Percentiles rank a stretch among this genome's conserved stretches.
phyloP scores from a whole-genome alignment of 2,797 vertebrate genomes.

The Myiothlypis coronata region DNA sequence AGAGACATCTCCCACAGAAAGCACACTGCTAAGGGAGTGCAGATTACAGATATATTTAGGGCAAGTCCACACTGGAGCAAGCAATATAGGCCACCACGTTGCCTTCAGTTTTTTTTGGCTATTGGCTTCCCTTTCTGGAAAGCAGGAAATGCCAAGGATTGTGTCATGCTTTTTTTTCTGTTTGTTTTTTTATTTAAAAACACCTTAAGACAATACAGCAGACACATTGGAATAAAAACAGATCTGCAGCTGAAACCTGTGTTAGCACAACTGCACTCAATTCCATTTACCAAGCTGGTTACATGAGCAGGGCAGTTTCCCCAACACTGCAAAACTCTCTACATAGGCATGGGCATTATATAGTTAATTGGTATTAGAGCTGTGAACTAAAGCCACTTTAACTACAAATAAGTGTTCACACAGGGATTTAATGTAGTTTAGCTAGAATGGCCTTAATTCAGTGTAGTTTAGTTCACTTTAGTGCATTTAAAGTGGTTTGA shows the following conservation, averaged over 20 bases:
- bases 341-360: background rate
- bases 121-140: background rate
- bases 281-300: background rate
- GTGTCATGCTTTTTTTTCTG: background rate
- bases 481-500: slow-evolving; percentile 26
- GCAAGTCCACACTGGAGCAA: background rate
- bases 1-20: background rate
- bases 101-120: background rate
- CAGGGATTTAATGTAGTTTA: slow-evolving; percentile 22
- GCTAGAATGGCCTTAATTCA: slow-evolving; percentile 32
- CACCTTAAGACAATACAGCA: background rate
- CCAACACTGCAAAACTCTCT: background rate
- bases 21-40: background rate
- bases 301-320: background rate
- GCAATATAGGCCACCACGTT: slow-evolving; percentile 4
- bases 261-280: background rate
- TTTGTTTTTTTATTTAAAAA: background rate
- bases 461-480: slow-evolving; percentile 52
- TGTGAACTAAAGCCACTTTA: slow-evolving; percentile 31
- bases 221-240: background rate
- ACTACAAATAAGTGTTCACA: slow-evolving; percentile 47
- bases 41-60: background rate
- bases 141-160: slow-evolving; percentile 14
- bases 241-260: background rate
- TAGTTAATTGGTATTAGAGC: background rate